Conservation (phyloP, 2,888 invertebrate genomes). For the Allophyes oxyacanthae region DNA sequence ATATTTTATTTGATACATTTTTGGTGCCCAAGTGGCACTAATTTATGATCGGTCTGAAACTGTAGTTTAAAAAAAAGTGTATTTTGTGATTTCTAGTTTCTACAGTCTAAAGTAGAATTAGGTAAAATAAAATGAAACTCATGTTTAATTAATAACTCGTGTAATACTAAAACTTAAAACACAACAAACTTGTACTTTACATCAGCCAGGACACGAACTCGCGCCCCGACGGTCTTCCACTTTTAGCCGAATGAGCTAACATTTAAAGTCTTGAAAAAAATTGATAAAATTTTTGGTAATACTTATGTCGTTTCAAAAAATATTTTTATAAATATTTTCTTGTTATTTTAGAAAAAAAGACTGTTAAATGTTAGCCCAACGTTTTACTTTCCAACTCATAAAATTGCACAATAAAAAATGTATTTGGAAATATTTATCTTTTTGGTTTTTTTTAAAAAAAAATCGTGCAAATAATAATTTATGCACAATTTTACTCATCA, state of each 20-base stretch:
- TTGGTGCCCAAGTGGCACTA: too few relatives aligned
- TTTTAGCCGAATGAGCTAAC: slow-evolving; percentile 36
- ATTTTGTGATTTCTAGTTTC: too few relatives aligned
- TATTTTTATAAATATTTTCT: slow-evolving; percentile 13
- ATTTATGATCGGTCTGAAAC: too few relatives aligned
- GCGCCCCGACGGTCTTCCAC: slow-evolving; percentile 9
- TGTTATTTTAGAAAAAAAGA: slow-evolving; percentile 1
- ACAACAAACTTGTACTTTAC: slow-evolving; percentile 60
- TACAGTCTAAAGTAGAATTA: too few relatives aligned
- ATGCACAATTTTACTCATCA: slow-evolving; percentile 32
- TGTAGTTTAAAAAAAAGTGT: too few relatives aligned
- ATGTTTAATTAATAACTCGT: slow-evolving; percentile 43
- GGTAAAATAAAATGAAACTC: slow-evolving; percentile 38
- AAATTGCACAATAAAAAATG: too few relatives aligned
- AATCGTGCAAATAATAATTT: too few relatives aligned
- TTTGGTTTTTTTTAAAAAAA: not conserved
- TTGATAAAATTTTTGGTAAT: slow-evolving; percentile 5
- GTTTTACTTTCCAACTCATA: slow-evolving; percentile 16
- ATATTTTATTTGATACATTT: too few relatives aligned
- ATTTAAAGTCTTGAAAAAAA: slow-evolving; percentile 19
- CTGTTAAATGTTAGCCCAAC: slow-evolving; percentile 31
- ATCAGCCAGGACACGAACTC: slow-evolving; percentile 27
- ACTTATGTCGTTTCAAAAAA: slow-evolving; percentile 14
- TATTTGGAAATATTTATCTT: not conserved
- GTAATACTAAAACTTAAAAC: slow-evolving; percentile 59